These are phyloP conservation scores for Hydropotes inermis DNA, from an alignment of 2,113 vertebrate genomes.

Conservation along the genomic window DNA sequence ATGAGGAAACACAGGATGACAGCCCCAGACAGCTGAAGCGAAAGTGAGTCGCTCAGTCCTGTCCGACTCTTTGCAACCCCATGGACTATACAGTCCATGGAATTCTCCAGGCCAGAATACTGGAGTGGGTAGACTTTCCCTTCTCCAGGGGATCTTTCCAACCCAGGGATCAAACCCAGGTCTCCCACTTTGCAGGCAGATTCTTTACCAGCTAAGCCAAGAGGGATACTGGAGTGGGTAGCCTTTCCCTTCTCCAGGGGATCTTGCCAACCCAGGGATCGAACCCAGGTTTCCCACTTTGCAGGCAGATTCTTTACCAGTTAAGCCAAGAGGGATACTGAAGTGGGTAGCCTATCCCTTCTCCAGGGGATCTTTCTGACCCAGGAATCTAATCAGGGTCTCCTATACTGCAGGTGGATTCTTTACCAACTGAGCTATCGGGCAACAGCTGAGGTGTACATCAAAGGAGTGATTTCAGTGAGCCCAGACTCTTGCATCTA, in stretches of 20 bases:
- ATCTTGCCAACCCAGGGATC: no score
- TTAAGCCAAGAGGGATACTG: neutral
- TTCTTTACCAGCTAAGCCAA: no score
- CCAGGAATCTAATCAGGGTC: neutral
- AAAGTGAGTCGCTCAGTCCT: neutral
- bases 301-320: neutral
- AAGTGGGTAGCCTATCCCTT: neutral
- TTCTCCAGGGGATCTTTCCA: no score
- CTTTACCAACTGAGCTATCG: neutral
- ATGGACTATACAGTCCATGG: neutral
- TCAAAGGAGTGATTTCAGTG: neutral
- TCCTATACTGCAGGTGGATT: neutral
- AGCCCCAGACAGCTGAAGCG: neutral
- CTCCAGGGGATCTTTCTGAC: neutral
- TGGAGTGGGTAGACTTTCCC: neutral
- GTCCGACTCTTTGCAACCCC: neutral
- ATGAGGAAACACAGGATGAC: neutral
- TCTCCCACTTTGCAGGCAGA: no score
- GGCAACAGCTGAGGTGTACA: neutral
- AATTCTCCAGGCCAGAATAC: neutral
- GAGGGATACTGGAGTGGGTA: no score
- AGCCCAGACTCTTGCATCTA: neutral
- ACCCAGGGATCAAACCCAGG: no score
- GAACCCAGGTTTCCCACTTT: neutral
- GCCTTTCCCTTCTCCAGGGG: no score